Base-by-base conservation (phyloP, 1,140 invertebrate species). In the Drosophila santomea region DNA sequence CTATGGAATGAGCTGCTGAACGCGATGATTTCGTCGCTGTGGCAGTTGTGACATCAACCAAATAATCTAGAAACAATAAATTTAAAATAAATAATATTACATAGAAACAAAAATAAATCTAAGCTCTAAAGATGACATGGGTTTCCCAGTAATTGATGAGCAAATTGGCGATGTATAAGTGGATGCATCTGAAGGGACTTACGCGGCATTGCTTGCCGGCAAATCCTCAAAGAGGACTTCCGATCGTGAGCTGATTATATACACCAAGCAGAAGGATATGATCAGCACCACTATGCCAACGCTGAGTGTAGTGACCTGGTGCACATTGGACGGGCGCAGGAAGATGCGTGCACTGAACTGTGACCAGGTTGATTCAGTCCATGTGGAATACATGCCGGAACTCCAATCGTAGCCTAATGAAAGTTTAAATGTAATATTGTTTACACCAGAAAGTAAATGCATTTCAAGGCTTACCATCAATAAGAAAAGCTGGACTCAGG, bases 311-410 rank as follows among this genome's bases (percentile, higher is more conserved):
- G 94, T 80, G 12, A 94, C 93, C 93, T 97, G 96, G 54, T 96
- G 95, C 43, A 93, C 92, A 48, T 93, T 93, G 38, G 96, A 94
- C 54, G 97, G 96, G 80, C 96, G 94, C 6, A 98, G 93, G 91
- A 98, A 98, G 92, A 98, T 95, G 62, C 96, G 94, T 25, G 97
- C 94, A 60, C 94, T 95, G 62, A 97, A 94, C 17, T 94, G 92
- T 38, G 94, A 91, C 97, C 97, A 98, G 11, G 96, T 94, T 3
- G 97, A 98, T 94, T 99, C 98, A 20, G 97, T 97, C 98, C 98
- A 99, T 8, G 97, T 96, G 0, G 97, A 97, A 92, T 96, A 98
- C 64, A 94, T 44, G 3, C 95, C 95, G 0, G 96, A 97, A 23
- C 93, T 93, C 95, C 96, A 96, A 84, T 98, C 94, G 89, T 98